Evolutionary conservation across 2,797 vertebrate species (phyloP).

Genomic region (Eulemur rubriventer): DNA sequence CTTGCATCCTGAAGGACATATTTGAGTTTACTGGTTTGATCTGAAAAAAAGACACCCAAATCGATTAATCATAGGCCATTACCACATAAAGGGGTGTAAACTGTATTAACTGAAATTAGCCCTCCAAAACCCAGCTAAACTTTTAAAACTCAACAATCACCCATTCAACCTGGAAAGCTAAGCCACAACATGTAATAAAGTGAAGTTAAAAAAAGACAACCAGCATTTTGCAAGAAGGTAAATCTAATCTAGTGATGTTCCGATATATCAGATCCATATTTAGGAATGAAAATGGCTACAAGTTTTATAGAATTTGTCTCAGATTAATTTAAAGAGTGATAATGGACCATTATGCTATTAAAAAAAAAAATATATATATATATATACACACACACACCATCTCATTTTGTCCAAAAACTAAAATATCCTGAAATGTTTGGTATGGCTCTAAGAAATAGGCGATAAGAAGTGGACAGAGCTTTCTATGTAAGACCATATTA

Average conservation of each 20-base stretch:
- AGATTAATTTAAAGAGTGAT: background rate
- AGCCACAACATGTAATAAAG: constrained; percentile 77
- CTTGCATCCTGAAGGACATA: constrained; percentile 96
- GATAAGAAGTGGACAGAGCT: constrained; percentile 47
- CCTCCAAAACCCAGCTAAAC: constrained; percentile 65
- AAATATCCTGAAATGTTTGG: background rate
- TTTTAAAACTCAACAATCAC: constrained; percentile 67
- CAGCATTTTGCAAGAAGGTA: constrained; percentile 69
- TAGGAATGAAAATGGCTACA: background rate
- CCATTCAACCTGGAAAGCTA: constrained; percentile 71
- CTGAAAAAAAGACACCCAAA: constrained; percentile 85
- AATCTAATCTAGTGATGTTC: constrained; percentile 86
- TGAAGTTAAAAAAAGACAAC: constrained; percentile 76
- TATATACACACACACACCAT: background rate
- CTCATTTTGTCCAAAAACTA: background rate
- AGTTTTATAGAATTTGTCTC: constrained; percentile 1
- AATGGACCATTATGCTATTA: background rate
- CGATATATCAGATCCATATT: constrained; percentile 67
- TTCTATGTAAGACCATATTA: background rate
- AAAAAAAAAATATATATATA: background rate
- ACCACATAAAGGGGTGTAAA: background rate
- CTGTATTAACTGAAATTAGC: constrained; percentile 32
- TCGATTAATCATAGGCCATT: constrained; percentile 51
- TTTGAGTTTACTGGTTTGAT: constrained; percentile 96
- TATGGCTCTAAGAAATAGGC: constrained; percentile 43